Evolutionary conservation across 2,888 invertebrate species (phyloP).

Genomic region (Syritta pipiens): DNA sequence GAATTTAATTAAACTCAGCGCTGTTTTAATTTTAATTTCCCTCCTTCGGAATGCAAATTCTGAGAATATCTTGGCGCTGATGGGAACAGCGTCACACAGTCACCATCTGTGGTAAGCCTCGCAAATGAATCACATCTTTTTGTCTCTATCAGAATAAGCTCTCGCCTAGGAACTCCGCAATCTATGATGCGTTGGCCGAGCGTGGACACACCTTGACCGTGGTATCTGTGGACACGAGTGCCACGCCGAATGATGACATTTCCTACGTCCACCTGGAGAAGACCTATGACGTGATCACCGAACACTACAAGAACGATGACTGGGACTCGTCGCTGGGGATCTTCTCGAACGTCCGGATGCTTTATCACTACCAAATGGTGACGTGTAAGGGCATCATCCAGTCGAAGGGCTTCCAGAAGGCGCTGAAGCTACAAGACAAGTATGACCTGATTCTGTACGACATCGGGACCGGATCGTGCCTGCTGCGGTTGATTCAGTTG

Average conservation of each 20-base stretch:
- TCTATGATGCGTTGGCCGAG: constrained; percentile 25
- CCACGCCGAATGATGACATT: constrained; percentile 37
- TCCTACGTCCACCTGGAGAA: constrained; percentile 71
- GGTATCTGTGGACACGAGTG: constrained; percentile 17
- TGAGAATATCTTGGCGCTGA: constrained; percentile 46
- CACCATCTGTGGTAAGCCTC: constrained; percentile 50
- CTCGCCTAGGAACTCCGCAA: constrained; percentile 40
- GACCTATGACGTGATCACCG: constrained; percentile 30
- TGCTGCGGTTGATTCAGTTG: constrained; percentile 73
- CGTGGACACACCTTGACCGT: constrained; percentile 46
- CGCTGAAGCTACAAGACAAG: constrained; percentile 72
- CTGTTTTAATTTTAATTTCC: constrained; percentile 18
- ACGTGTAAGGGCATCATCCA: constrained; percentile 52
- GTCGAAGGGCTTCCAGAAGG: constrained; percentile 71
- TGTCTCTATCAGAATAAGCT: not conserved
- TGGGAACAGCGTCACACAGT: constrained; percentile 50
- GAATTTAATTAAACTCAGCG: not conserved
- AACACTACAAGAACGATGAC: constrained; percentile 16
- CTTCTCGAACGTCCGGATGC: constrained; percentile 14
- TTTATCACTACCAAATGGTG: constrained; percentile 41
- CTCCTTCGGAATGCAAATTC: constrained; percentile 14
- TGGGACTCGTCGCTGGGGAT: not conserved
- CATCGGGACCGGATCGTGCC: constrained; percentile 70
- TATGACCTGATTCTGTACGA: constrained; percentile 74
- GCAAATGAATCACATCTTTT: no score